A percentile compares a stretch with the other conserved stretches of the same genome.
These are phyloP conservation scores for Paedocypris sp. DNA, from an alignment of 2,113 vertebrate genomes.

Conservation along the genomic window DNA sequence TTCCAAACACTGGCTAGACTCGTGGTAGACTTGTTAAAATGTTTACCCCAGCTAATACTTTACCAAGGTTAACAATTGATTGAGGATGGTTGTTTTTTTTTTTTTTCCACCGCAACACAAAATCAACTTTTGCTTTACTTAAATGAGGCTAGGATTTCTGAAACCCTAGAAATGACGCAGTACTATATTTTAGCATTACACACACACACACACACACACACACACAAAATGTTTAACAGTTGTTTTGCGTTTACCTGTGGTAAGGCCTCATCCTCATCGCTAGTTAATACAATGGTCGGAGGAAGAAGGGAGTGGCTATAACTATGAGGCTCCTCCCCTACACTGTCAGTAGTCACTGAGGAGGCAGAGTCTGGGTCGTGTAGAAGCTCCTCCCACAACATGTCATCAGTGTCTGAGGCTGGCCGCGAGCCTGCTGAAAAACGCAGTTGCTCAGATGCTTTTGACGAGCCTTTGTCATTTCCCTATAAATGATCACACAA, in stretches of 20 bases:
- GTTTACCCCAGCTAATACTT: no score
- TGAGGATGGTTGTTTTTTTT: no score
- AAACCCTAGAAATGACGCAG: no score
- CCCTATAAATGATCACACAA: conserved; percentile 34
- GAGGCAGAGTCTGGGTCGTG: conserved; percentile 81
- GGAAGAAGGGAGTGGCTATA: conserved; percentile 42
- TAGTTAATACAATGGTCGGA: conserved; percentile 46
- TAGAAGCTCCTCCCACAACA: conserved; percentile 89
- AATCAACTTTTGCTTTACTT: no score
- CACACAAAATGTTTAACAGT: neutral
- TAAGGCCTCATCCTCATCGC: conserved; percentile 76
- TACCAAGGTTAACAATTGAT: no score
- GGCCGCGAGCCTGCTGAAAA: conserved; percentile 69
- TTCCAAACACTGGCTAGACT: no score
- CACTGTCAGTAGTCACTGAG: conserved; percentile 79
- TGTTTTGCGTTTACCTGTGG: conserved; percentile 63
- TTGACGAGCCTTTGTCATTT: neutral
- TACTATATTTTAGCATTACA: neutral
- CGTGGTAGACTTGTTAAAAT: no score
- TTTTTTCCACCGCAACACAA: no score
- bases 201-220: neutral
- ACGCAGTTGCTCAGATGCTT: conserved; percentile 47
- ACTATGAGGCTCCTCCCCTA: conserved; percentile 48
- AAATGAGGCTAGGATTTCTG: no score
- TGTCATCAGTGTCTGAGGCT: conserved; percentile 88